Base-by-base conservation (phyloP, 2,797 vertebrate genomes). In the Petrocephalus sullivani region DNA sequence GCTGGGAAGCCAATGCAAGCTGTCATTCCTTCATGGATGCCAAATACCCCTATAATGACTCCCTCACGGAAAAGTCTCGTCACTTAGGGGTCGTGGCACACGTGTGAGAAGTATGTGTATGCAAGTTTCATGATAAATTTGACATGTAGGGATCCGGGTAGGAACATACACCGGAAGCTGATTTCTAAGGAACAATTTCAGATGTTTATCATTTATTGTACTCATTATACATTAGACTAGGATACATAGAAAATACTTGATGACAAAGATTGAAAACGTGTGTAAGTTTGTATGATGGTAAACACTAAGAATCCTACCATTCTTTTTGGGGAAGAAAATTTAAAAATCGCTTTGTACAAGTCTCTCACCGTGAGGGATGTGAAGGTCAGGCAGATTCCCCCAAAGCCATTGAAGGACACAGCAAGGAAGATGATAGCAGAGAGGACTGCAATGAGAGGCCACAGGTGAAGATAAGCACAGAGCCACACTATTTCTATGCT, bases 371-470 rank as follows among this genome's bases (percentile, higher is more conserved):
- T 98, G 89, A 98, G 95, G 0, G 97, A 98, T 0, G 97, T 97
- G 93, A 98, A 98, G 8, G 97, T 98, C 91, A 98, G 92, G 92
- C 97, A 98, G 94, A 98, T 98, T 49, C 97, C 97, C 87, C 97
- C 97, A 2, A 98, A 98, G 87, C 97, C 97, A 7, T 98, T 98
- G 87, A 98, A 91, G 54, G 97, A 97, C 85, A 98, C 93, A 5
- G 96, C 97, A 85, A 98, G 93, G 90, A 98, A 98, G 92, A 98
- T 98, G 89, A 98, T 90, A 0, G 90, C 91, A 12, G 96, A 96
- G 58, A 97, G 91, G 6, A 21, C 96, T 96, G 93, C 23, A 90
- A 90, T 89, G 3, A 90, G 90, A 90, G 2, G 89, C 58, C 86
- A n/a, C 89, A 21, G 78, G 46, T 67, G 5, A 54, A 5, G 56